Conservation (phyloP, 2,797 vertebrate genomes). For the Lepus townsendii region DNA sequence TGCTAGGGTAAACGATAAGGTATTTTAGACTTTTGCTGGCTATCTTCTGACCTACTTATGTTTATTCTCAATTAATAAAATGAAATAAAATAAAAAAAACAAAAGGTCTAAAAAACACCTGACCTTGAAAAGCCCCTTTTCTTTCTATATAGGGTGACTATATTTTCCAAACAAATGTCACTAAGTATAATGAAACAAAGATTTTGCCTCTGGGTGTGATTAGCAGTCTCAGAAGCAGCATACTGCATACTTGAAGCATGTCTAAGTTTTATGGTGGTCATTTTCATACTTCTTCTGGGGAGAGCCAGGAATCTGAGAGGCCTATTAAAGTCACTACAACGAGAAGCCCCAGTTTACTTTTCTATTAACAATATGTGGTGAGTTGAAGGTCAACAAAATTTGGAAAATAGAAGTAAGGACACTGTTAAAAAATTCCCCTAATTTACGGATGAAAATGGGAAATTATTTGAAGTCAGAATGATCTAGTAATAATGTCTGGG, state of each 20-base stretch:
- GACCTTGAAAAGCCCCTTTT: background rate
- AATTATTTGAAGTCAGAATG: background rate
- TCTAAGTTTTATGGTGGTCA: background rate
- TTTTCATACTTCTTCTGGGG: background rate
- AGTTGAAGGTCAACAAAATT: background rate
- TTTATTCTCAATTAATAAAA: background rate
- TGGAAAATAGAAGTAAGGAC: background rate
- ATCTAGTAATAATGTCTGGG: background rate
- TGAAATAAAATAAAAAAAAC: no score
- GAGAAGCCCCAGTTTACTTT: background rate
- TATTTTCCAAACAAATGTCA: conserved; percentile 17
- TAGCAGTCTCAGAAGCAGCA: background rate
- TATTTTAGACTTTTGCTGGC: background rate
- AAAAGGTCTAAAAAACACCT: background rate
- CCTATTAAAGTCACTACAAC: background rate
- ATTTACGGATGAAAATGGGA: background rate
- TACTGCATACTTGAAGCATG: background rate
- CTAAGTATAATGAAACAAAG: background rate
- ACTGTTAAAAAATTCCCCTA: background rate
- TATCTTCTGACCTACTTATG: background rate
- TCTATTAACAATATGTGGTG: background rate
- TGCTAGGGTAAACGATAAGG: background rate
- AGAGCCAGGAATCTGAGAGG: background rate
- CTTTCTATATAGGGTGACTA: background rate
- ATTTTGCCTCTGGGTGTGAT: background rate